Conservation (phyloP, 2,113 vertebrate species). For the Tachuris rubrigastra region DNA sequence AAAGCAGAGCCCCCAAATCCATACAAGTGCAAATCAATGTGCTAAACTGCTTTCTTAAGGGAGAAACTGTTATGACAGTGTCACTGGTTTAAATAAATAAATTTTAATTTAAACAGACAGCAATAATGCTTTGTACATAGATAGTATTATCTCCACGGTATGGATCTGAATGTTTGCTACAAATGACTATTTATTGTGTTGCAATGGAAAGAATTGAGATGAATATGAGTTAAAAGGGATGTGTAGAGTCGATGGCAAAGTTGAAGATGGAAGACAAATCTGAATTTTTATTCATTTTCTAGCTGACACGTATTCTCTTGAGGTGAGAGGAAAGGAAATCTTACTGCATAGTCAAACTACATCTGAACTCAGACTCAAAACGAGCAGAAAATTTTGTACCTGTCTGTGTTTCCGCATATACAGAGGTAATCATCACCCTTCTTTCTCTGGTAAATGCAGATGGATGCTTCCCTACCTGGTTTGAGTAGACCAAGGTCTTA, state of each 20-base stretch:
- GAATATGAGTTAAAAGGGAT: neutral
- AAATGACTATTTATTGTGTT: neutral
- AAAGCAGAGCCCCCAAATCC: neutral
- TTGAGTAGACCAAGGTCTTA: neutral
- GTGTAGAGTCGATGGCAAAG: neutral
- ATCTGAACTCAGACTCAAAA: neutral
- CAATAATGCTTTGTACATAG: neutral
- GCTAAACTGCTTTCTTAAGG: neutral
- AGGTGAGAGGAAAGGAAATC: neutral
- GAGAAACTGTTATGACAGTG: neutral
- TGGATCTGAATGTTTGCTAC: neutral
- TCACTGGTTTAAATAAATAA: neutral
- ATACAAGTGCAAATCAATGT: neutral
- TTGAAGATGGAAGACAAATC: neutral
- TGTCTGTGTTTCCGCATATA: neutral
- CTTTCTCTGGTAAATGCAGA: neutral
- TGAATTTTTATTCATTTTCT: neutral
- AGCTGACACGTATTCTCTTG: neutral
- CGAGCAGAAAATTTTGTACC: neutral
- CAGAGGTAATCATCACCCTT: neutral
- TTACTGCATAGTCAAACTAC: neutral
- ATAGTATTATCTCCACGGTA: neutral
- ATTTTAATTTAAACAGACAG: neutral
- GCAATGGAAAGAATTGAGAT: neutral
- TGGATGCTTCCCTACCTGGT: neutral